Percentiles rank a stretch among this genome's conserved stretches.
phyloP scores from a whole-genome alignment of 2,797 vertebrate genomes.

The Gymnothorax reevesii region DNA sequence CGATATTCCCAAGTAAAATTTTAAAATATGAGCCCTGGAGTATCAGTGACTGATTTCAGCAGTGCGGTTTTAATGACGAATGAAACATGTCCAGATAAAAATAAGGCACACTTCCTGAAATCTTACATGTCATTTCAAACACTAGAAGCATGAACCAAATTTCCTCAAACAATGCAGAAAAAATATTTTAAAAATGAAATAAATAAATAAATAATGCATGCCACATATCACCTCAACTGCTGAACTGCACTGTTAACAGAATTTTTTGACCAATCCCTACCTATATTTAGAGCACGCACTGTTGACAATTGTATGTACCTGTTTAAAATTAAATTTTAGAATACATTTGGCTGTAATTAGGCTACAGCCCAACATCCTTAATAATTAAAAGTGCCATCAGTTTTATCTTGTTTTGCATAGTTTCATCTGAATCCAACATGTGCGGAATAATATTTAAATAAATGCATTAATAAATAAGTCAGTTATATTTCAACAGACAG shows the following conservation, averaged over 20 bases:
- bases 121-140: too few relatives aligned
- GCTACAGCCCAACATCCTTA: not conserved
- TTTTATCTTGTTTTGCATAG: not conserved
- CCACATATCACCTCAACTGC: too few relatives aligned
- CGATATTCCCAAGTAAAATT: not conserved
- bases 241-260: not conserved
- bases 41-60: not conserved
- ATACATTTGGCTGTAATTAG: not conserved
- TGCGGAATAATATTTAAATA: not conserved
- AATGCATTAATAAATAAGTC: not conserved
- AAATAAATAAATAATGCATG: too few relatives aligned
- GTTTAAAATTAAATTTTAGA: not conserved
- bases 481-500: not conserved
- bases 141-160: too few relatives aligned
- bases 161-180: too few relatives aligned
- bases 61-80: too few relatives aligned
- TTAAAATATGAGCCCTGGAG: not conserved
- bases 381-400: not conserved
- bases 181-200: too few relatives aligned
- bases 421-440: not conserved
- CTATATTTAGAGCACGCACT: not conserved
- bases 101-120: too few relatives aligned
- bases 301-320: not conserved
- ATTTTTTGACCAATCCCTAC: too few relatives aligned
- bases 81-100: too few relatives aligned